phyloP scores from a whole-genome alignment of 2,888 invertebrate species.

The Deilephila elpenor region DNA sequence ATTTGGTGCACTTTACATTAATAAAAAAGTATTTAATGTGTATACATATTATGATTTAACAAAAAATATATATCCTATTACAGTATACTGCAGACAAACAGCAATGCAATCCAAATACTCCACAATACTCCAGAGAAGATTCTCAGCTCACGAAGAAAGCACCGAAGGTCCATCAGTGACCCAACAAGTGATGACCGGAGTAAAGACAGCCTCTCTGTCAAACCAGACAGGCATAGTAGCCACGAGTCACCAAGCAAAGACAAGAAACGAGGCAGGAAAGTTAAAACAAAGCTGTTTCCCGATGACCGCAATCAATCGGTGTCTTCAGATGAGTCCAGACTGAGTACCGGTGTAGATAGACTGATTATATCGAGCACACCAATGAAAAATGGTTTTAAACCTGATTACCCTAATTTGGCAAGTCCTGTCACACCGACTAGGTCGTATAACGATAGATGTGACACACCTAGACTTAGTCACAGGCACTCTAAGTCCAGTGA shows the following conservation, averaged over 20 bases:
- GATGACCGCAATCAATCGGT: constrained; percentile 66
- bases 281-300: constrained; percentile 74
- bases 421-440: constrained; percentile 70
- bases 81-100: constrained; percentile 74
- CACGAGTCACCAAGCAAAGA: constrained; percentile 74
- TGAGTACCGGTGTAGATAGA: constrained; percentile 62
- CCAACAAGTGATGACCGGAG: constrained; percentile 71
- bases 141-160: constrained; percentile 60
- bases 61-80: constrained; percentile 40
- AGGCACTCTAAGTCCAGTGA: constrained; percentile 68
- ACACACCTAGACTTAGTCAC: constrained; percentile 68
- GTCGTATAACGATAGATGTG: constrained; percentile 68
- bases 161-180: constrained; percentile 71
- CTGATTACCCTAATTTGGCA: constrained; percentile 58
- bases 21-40: constrained; percentile 9
- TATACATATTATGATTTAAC: neutral
- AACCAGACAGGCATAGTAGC: constrained; percentile 57
- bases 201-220: constrained; percentile 60
- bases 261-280: constrained; percentile 63
- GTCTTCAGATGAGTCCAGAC: constrained; percentile 71
- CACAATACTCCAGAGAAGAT: constrained; percentile 74
- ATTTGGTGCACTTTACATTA: neutral
- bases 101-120: constrained; percentile 64
- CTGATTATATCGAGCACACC: constrained; percentile 71
- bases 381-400: constrained; percentile 63